phyloP scores from a whole-genome alignment of 37 sponge, comb jelly and placozoan genomes.

The Cladorhizidae sp. region DNA sequence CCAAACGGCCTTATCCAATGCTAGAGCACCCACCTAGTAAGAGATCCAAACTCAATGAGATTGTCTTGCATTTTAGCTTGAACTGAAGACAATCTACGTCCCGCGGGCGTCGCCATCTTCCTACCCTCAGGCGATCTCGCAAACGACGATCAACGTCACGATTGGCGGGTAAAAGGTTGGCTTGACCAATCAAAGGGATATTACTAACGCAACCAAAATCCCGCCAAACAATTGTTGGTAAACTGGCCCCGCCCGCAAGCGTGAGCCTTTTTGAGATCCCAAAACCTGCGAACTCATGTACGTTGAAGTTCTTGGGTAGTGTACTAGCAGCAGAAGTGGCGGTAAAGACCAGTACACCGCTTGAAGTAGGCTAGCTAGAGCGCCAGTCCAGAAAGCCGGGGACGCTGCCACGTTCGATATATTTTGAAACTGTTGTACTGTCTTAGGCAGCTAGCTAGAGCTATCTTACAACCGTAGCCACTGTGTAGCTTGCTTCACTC shows the following conservation, averaged over 20 bases:
- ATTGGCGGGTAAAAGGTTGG: not conserved
- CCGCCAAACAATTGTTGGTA: not conserved
- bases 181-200: not conserved
- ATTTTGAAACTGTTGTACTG: too few relatives aligned
- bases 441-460: too few relatives aligned
- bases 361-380: too few relatives aligned
- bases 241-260: conserved; percentile 10
- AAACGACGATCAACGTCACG: not conserved
- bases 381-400: too few relatives aligned
- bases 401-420: too few relatives aligned
- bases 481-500: too few relatives aligned
- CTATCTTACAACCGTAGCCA: too few relatives aligned
- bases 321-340: too few relatives aligned
- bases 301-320: too few relatives aligned
- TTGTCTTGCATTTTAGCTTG: conserved; percentile 42
- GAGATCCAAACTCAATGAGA: conserved; percentile 38
- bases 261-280: not conserved
- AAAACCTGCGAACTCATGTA: too few relatives aligned
- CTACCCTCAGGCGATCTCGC: not conserved
- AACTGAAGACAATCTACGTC: conserved; percentile 11
- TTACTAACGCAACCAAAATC: not conserved
- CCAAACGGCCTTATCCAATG: too few relatives aligned
- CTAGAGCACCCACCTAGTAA: conserved; percentile 60
- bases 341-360: too few relatives aligned
- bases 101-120: conserved; percentile 3